These are phyloP conservation scores for Caretta caretta DNA, from an alignment of 2,113 vertebrate genomes.

Conservation along the genomic window DNA sequence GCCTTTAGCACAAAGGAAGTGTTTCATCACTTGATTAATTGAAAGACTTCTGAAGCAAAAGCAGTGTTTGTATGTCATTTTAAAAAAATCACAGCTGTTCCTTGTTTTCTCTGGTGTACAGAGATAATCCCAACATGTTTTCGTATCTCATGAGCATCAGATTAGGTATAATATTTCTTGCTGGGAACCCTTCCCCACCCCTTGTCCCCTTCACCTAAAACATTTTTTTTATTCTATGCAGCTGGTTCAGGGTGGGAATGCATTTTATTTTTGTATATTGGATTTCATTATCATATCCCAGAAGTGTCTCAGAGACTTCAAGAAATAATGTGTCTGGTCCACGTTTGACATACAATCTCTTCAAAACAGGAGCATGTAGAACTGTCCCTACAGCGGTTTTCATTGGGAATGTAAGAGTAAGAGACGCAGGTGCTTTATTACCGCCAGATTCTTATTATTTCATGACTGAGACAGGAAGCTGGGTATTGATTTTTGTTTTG, in stretches of 20 bases:
- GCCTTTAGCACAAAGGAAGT: not conserved
- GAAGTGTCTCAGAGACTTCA: not conserved
- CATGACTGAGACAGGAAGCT: not conserved
- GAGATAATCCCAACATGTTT: not conserved
- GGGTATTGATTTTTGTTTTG: not conserved
- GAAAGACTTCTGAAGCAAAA: not conserved
- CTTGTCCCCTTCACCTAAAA: not conserved
- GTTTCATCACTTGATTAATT: not conserved
- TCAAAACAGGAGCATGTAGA: not conserved
- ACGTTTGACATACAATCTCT: not conserved
- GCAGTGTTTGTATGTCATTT: not conserved
- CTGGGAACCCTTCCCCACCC: not conserved
- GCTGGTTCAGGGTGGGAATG: not conserved
- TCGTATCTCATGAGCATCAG: not conserved
- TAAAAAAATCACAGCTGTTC: not conserved
- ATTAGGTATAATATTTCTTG: not conserved
- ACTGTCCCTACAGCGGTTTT: not conserved
- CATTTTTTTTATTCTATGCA: not conserved
- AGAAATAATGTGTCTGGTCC: not conserved
- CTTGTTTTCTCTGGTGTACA: slow-evolving; percentile 12
- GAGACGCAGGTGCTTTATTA: not conserved
- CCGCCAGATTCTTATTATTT: not conserved
- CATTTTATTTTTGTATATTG: not conserved
- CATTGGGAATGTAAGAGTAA: not conserved
- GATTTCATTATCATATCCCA: not conserved